A percentile compares a stretch with the other conserved stretches of the same genome.
phyloP scores from a whole-genome alignment of 2,797 vertebrate genomes.

The Arremon aurantiirostris region DNA sequence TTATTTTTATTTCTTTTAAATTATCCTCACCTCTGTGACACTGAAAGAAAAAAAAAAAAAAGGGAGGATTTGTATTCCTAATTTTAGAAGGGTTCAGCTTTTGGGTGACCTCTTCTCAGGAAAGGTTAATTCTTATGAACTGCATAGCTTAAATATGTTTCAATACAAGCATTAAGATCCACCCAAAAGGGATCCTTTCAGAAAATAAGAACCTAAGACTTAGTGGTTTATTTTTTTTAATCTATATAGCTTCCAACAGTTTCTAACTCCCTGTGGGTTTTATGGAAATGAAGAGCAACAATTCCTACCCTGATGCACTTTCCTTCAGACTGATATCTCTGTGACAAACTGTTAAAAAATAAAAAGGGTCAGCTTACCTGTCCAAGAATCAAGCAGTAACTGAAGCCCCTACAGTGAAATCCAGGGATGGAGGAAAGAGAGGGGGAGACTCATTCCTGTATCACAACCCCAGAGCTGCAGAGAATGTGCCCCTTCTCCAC shows the following conservation, averaged over 20 bases:
- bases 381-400: neutral
- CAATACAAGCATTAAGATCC: neutral
- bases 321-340: neutral
- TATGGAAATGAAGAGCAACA: neutral
- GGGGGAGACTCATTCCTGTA: neutral
- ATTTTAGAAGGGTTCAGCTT: conserved; percentile 22
- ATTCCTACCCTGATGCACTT: neutral
- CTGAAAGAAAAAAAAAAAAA: neutral
- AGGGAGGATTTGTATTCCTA: neutral
- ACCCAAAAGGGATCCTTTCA: neutral
- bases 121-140: conserved; percentile 30
- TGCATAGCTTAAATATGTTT: neutral
- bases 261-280: neutral
- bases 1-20: neutral
- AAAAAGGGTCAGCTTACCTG: neutral
- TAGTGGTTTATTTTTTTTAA: neutral
- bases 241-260: neutral
- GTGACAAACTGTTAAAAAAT: neutral
- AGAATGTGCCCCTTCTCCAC: neutral
- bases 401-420: neutral
- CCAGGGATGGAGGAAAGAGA: neutral
- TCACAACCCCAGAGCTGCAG: neutral
- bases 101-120: neutral
- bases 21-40: neutral
- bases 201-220: neutral